A percentile compares a stretch with the other conserved stretches of the same genome.
Evolutionary conservation across 2,888 invertebrate species (phyloP).

Genomic region (Apodemia hepburni): DNA sequence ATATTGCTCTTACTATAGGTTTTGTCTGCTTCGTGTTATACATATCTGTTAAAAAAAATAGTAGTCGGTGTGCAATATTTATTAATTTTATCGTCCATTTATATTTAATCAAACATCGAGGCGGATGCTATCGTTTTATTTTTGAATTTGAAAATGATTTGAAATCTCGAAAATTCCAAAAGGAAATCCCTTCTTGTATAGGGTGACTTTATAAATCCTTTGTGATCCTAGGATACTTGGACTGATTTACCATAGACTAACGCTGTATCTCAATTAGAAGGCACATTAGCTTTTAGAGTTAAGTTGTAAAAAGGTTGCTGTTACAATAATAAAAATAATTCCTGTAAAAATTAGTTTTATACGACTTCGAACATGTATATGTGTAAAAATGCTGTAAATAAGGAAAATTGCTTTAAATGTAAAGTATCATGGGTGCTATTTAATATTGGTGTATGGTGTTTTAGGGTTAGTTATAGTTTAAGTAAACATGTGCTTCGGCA

Average conservation of each 20-base stretch:
- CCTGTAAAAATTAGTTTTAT: constrained; percentile 32
- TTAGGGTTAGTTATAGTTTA: constrained; percentile 42
- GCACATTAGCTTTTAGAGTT: constrained; percentile 39
- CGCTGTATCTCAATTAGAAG: constrained; percentile 68
- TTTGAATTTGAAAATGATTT: neutral
- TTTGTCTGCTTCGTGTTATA: neutral
- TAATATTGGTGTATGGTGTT: constrained; percentile 69
- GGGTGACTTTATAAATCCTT: constrained; percentile 1
- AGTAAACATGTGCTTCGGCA: constrained; percentile 32
- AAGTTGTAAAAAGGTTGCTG: constrained; percentile 13
- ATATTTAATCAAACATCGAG: neutral
- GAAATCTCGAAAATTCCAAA: constrained; percentile 8
- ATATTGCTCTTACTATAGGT: neutral
- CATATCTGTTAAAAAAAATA: neutral
- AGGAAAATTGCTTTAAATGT: constrained; percentile 59
- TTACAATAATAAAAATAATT: constrained; percentile 44
- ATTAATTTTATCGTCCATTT: neutral
- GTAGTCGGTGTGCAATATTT: constrained; percentile 10
- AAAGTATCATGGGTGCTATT: constrained; percentile 76
- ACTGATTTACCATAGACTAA: constrained; percentile 63
- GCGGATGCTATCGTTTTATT: neutral
- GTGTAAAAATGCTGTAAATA: constrained; percentile 46
- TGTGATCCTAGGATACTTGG: constrained; percentile 38
- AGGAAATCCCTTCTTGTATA: constrained; percentile 6
- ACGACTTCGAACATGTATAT: constrained; percentile 43